Evolutionary conservation across 2,797 vertebrate species (phyloP).

Genomic region (Furcifer pardalis): DNA sequence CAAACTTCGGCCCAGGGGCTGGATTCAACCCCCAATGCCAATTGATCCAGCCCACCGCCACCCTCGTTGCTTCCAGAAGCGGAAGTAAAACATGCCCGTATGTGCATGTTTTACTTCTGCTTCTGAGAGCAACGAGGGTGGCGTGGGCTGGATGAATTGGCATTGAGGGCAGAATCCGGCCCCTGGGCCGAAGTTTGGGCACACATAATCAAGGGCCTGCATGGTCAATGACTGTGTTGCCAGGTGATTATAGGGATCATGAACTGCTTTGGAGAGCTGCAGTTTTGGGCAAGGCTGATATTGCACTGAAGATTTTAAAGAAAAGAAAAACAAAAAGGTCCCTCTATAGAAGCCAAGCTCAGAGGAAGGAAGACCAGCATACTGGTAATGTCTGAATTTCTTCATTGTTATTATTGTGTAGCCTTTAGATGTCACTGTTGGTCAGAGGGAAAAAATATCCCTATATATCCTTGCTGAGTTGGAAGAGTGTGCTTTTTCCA

Average conservation of each 20-base stretch:
- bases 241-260: neutral
- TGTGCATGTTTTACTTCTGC: too few relatives aligned
- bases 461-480: neutral
- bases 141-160: too few relatives aligned
- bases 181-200: too few relatives aligned
- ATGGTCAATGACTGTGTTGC: neutral
- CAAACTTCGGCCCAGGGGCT: too few relatives aligned
- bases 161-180: too few relatives aligned
- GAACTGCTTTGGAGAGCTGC: neutral
- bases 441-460: slow-evolving; percentile 14
- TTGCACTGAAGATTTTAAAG: neutral
- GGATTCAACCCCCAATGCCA: too few relatives aligned
- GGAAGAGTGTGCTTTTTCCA: neutral
- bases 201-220: too few relatives aligned
- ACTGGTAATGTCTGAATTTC: rapidly evolving
- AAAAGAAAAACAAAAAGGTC: neutral
- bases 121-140: too few relatives aligned
- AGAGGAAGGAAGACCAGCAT: neutral
- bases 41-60: too few relatives aligned
- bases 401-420: rapidly evolving
- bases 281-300: neutral
- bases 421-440: slow-evolving; percentile 58
- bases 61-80: too few relatives aligned
- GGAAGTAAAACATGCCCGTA: too few relatives aligned
- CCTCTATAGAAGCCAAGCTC: neutral